phyloP scores from a whole-genome alignment of 2,797 vertebrate species.

The Scolopax bukidnonensis region DNA sequence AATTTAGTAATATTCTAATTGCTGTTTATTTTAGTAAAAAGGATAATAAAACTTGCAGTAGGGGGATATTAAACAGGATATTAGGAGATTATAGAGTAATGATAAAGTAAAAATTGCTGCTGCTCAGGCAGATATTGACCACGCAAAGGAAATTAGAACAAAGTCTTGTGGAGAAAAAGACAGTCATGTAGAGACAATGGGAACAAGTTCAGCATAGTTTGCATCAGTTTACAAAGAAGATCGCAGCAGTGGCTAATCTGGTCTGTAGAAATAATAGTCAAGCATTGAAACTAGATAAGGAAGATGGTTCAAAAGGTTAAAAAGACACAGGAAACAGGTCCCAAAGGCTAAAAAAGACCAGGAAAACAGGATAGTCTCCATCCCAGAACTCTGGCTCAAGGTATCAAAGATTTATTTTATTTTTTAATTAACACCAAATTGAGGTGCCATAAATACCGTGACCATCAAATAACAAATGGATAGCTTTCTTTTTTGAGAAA shows the following conservation, averaged over 20 bases:
- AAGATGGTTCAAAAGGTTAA: background rate
- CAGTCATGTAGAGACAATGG: background rate
- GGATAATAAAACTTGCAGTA: background rate
- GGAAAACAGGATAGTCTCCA: background rate
- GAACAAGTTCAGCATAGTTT: background rate
- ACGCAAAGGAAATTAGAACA: constrained; percentile 16
- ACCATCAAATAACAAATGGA: background rate
- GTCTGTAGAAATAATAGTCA: background rate
- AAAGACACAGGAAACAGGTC: background rate
- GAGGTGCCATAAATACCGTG: background rate
- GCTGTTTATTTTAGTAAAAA: constrained; percentile 10
- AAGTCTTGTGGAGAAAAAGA: background rate
- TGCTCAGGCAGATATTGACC: background rate
- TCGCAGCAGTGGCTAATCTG: background rate
- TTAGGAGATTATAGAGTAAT: background rate
- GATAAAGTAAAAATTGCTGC: constrained; percentile 21
- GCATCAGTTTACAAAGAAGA: background rate
- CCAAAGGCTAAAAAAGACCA: background rate
- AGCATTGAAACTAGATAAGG: background rate
- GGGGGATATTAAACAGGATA: constrained; percentile 44
- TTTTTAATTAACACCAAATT: background rate
- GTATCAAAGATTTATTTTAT: background rate
- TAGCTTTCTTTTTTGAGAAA: background rate
- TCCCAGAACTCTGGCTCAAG: background rate
- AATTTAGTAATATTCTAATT: background rate